phyloP scores from a whole-genome alignment of 2,888 invertebrate genomes.

The Nomada fucata region DNA sequence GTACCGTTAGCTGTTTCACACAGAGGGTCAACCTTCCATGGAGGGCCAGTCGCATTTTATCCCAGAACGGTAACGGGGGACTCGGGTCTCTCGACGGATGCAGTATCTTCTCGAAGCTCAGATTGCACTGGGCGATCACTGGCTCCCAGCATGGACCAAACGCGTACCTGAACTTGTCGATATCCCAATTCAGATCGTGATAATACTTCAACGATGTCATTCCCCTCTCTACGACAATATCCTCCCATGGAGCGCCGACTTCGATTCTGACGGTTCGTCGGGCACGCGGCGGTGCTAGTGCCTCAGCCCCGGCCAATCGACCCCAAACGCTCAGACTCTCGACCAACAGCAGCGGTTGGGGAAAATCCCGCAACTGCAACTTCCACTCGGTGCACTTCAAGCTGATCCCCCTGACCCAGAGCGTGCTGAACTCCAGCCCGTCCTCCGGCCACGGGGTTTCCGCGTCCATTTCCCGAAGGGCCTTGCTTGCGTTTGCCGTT shows the following conservation, averaged over 20 bases:
- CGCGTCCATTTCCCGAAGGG: conserved; percentile 92
- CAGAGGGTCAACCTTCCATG: conserved; percentile 97
- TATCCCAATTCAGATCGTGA: conserved; percentile 98
- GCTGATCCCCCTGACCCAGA: conserved; percentile 96
- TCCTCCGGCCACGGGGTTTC: conserved; percentile 97
- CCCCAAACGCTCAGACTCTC: conserved; percentile 95
- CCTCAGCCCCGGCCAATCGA: conserved; percentile 95
- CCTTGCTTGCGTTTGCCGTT: conserved; percentile 89
- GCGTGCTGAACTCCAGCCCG: conserved; percentile 93
- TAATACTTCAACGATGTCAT: conserved; percentile 99
- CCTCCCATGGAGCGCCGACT: conserved; percentile 94
- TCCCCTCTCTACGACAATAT: conserved; percentile 92
- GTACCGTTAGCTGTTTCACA: conserved; percentile 94
- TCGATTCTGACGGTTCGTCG: conserved; percentile 91
- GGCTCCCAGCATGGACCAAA: conserved; percentile 99
- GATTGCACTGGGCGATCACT: conserved; percentile 94
- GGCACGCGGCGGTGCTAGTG: conserved; percentile 91
- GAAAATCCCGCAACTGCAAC: conserved; percentile 96
- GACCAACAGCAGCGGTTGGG: conserved; percentile 95
- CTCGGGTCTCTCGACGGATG: conserved; percentile 96
- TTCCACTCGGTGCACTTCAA: conserved; percentile 94
- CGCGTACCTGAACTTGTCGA: conserved; percentile 94
- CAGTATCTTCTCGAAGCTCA: conserved; percentile 94
- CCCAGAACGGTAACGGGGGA: conserved; percentile 98
- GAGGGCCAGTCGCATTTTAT: conserved; percentile 95